A percentile compares a stretch with the other conserved stretches of the same genome.
phyloP scores from a whole-genome alignment of 2,888 invertebrate species.

The Helicoverpa assulta region DNA sequence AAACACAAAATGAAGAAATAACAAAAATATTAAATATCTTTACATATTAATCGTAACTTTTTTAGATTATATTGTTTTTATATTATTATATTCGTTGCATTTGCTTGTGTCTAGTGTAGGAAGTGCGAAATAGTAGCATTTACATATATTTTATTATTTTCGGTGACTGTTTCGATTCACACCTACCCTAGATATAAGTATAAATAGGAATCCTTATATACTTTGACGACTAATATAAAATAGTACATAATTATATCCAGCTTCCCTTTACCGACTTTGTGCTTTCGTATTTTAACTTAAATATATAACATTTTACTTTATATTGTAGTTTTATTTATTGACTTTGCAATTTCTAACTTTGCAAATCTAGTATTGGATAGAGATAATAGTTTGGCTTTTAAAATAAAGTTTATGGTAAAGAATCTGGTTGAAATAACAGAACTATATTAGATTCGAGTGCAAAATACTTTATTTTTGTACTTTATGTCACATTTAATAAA shows the following conservation, averaged over 20 bases:
- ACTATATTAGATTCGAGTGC: conserved; percentile 62
- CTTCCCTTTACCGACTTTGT: conserved; percentile 51
- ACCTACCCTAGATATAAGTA: conserved; percentile 4
- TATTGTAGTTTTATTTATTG: conserved; percentile 47
- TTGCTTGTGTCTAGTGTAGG: conserved; percentile 1
- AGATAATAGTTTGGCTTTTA: too few species aligned
- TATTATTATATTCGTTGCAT: neutral
- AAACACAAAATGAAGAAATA: conserved; percentile 8
- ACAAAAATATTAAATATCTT: conserved; percentile 8
- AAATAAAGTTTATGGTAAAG: too few species aligned
- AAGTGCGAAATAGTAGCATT: neutral
- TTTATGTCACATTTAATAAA: conserved; percentile 72
- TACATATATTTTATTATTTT: neutral
- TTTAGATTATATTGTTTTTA: conserved; percentile 2
- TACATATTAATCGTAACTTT: neutral
- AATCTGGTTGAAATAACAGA: neutral
- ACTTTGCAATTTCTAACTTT: too few species aligned
- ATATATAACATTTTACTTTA: conserved; percentile 56
- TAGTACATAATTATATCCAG: conserved; percentile 37
- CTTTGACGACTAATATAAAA: conserved; percentile 27
- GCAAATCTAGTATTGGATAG: too few species aligned
- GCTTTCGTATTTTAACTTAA: conserved; percentile 58
- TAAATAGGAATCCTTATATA: neutral
- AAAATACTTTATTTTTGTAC: conserved; percentile 83
- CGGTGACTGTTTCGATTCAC: neutral